Conservation (phyloP, 2,888 invertebrate species). For the Margaritifera margaritifera region DNA sequence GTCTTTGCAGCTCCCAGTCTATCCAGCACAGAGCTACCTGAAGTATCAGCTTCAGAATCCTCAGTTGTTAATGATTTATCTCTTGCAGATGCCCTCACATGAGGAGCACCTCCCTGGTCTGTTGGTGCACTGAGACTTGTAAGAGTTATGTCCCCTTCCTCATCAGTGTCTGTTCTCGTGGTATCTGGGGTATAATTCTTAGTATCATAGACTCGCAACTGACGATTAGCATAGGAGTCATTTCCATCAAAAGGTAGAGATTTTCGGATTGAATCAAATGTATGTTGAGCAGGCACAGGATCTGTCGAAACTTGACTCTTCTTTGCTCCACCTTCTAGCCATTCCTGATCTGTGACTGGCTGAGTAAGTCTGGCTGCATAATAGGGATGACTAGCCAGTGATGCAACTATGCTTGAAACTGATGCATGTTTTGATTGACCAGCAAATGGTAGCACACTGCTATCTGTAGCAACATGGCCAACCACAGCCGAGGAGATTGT, state of each 20-base stretch:
- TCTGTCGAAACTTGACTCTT: slow-evolving; percentile 9
- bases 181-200: slow-evolving; percentile 15
- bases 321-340: slow-evolving; percentile 2
- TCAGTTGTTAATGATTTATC: slow-evolving; percentile 13
- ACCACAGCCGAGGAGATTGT: neutral
- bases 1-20: slow-evolving; percentile 37
- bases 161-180: neutral
- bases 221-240: slow-evolving; percentile 41
- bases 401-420: slow-evolving; percentile 41
- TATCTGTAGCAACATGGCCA: neutral
- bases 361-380: slow-evolving; percentile 41
- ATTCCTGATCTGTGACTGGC: slow-evolving; percentile 8
- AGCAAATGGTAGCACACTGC: slow-evolving; percentile 1
- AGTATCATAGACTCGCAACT: slow-evolving; percentile 28
- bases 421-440: slow-evolving; percentile 28
- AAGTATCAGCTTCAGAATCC: slow-evolving; percentile 39
- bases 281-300: slow-evolving; percentile 19
- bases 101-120: slow-evolving; percentile 3
- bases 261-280: slow-evolving; percentile 49
- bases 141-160: slow-evolving; percentile 10
- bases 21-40: slow-evolving; percentile 34
- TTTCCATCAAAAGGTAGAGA: slow-evolving; percentile 58
- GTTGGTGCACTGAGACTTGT: slow-evolving; percentile 10
- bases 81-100: slow-evolving; percentile 10
- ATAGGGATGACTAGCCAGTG: slow-evolving; percentile 48